Evolutionary conservation across 2,888 invertebrate genomes (phyloP).

Genomic region (Synergus itoensis): DNA sequence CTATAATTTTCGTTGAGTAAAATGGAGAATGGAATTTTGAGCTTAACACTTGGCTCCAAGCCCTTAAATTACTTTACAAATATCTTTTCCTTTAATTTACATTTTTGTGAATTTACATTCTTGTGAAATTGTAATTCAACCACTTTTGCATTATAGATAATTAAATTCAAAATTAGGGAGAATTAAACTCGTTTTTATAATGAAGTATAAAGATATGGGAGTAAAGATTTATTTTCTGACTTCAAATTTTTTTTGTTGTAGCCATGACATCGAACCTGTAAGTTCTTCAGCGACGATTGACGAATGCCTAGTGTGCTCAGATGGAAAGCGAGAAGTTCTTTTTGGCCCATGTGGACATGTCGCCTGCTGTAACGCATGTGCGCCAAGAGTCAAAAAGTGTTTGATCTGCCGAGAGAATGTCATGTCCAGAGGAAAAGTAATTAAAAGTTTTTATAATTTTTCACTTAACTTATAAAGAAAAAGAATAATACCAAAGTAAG

Average conservation of each 20-base stretch:
- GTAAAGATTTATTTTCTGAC: conserved; percentile 19
- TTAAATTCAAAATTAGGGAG: background rate
- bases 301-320: conserved; percentile 97
- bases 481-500: background rate
- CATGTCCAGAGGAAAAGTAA: conserved; percentile 86
- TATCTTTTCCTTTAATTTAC: background rate
- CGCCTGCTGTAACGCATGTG: conserved; percentile 94
- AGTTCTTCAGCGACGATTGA: conserved; percentile 82
- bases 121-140: background rate
- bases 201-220: background rate
- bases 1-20: too few species aligned
- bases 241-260: conserved; percentile 47
- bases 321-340: conserved; percentile 93
- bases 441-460: conserved; percentile 43
- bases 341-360: conserved; percentile 96
- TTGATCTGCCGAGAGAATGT: conserved; percentile 94
- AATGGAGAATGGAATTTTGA: too few species aligned
- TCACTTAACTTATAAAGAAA: background rate
- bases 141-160: background rate
- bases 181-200: background rate
- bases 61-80: background rate
- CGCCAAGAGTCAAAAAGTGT: conserved; percentile 95
- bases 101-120: background rate
- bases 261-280: conserved; percentile 70
- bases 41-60: too few species aligned